Percentiles rank a stretch among this genome's conserved stretches.
Conservation (phyloP, 2,888 invertebrate genomes). For the Metacarcinus magister region DNA sequence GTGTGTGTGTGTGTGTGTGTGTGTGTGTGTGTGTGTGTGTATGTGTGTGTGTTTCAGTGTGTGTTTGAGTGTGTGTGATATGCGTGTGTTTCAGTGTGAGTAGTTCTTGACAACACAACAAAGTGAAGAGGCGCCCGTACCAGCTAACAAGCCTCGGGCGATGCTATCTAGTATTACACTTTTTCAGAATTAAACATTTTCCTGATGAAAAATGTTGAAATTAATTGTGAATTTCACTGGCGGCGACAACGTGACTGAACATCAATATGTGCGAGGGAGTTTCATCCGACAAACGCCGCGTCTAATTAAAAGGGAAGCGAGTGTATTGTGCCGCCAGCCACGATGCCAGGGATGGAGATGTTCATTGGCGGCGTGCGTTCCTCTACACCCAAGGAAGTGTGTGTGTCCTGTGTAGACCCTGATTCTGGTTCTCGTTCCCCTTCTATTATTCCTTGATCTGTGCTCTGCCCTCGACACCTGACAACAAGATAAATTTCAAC, state of each 20-base stretch:
- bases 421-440: not conserved
- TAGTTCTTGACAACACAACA: not conserved
- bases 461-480: not conserved
- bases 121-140: not conserved
- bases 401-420: not conserved
- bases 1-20: slow-evolving; percentile 26
- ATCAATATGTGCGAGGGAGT: slow-evolving; percentile 53
- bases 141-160: not conserved
- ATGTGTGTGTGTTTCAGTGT: not conserved
- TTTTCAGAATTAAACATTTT: slow-evolving; percentile 51
- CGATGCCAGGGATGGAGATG: not conserved
- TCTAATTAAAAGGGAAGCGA: slow-evolving; percentile 36
- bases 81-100: not conserved
- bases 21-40: slow-evolving; percentile 9
- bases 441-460: not conserved
- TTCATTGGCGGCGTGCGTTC: not conserved
- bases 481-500: not conserved
- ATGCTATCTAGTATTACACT: slow-evolving; percentile 6
- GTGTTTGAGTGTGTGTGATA: not conserved
- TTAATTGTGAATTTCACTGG: slow-evolving; percentile 45
- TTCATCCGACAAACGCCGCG: not conserved
- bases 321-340: not conserved
- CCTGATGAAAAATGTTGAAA: slow-evolving; percentile 56
- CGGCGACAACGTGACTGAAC: slow-evolving; percentile 38
- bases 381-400: not conserved